Percentiles rank a stretch among this genome's conserved stretches.
Conservation (phyloP, 2,888 invertebrate genomes). For the Lysandra bellargus region DNA sequence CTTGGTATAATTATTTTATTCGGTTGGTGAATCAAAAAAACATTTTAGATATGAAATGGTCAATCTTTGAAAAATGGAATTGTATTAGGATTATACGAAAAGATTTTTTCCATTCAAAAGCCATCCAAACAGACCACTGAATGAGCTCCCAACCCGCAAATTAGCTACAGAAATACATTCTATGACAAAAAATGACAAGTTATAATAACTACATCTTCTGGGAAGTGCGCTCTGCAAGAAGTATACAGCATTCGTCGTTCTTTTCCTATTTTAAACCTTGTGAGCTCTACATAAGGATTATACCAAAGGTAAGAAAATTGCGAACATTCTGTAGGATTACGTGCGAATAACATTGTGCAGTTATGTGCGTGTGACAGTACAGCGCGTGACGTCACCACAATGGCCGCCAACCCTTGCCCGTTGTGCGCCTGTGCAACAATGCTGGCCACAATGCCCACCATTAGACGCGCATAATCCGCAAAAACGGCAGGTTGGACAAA, state of each 20-base stretch:
- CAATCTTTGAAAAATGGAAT: constrained; percentile 3
- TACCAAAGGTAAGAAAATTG: neutral
- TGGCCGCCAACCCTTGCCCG: constrained; percentile 16
- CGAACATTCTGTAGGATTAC: neutral
- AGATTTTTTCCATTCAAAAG: neutral
- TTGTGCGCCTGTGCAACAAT: neutral
- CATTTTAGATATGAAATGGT: neutral
- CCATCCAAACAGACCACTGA: constrained; percentile 12
- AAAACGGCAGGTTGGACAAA: constrained; percentile 16
- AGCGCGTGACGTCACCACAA: constrained; percentile 18
- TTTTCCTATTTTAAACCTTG: neutral
- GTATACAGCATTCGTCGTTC: too few relatives aligned
- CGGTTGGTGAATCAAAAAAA: too few relatives aligned
- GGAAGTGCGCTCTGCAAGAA: neutral
- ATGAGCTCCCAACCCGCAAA: constrained; percentile 18
- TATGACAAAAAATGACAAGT: constrained; percentile 19
- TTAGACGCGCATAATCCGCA: constrained; percentile 25
- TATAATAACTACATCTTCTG: constrained; percentile 10
- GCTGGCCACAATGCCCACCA: constrained; percentile 23
- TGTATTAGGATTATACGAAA: neutral
- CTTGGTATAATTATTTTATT: too few relatives aligned
- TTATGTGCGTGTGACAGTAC: constrained; percentile 19
- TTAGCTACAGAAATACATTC: constrained; percentile 6
- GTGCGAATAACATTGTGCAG: constrained; percentile 7
- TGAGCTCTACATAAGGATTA: neutral